Evolutionary conservation across 2,113 vertebrate genomes (phyloP).

Genomic region (Melozone crissalis): DNA sequence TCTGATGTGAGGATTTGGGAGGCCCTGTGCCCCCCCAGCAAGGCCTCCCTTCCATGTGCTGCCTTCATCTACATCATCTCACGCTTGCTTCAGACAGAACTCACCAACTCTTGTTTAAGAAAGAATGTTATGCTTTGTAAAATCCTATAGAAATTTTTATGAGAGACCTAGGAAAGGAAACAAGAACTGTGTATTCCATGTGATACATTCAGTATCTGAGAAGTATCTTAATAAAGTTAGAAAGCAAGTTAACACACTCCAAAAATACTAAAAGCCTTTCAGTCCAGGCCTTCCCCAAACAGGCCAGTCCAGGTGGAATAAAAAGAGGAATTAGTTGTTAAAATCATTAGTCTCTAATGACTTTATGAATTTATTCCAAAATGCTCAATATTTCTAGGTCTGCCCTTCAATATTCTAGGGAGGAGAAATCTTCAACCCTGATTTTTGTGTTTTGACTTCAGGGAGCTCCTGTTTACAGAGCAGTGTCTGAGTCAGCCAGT

Average conservation of each 20-base stretch:
- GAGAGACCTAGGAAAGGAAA: not conserved
- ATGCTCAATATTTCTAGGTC: not conserved
- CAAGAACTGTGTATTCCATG: not conserved
- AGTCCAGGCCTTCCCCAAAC: not conserved
- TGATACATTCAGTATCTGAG: not conserved
- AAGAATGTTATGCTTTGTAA: not conserved
- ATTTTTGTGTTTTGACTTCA: conserved; percentile 22
- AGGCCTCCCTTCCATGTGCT: not conserved
- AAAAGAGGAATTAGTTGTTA: not conserved
- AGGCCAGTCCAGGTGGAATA: not conserved
- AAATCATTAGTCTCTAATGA: not conserved
- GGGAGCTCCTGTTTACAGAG: not conserved
- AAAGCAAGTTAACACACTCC: not conserved
- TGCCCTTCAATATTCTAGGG: not conserved
- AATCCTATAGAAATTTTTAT: not conserved
- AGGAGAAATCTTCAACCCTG: not conserved
- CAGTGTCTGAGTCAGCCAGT: not conserved
- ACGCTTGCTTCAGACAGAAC: not conserved
- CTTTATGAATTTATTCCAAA: not conserved
- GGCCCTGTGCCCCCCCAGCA: rapidly evolving
- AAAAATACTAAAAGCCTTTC: not conserved
- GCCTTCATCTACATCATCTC: not conserved
- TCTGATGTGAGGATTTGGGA: not conserved
- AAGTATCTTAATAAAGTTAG: not conserved
- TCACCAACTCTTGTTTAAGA: not conserved